These are phyloP conservation scores for Gymnogyps californianus DNA, from an alignment of 2,113 vertebrate genomes.

Conservation along the genomic window DNA sequence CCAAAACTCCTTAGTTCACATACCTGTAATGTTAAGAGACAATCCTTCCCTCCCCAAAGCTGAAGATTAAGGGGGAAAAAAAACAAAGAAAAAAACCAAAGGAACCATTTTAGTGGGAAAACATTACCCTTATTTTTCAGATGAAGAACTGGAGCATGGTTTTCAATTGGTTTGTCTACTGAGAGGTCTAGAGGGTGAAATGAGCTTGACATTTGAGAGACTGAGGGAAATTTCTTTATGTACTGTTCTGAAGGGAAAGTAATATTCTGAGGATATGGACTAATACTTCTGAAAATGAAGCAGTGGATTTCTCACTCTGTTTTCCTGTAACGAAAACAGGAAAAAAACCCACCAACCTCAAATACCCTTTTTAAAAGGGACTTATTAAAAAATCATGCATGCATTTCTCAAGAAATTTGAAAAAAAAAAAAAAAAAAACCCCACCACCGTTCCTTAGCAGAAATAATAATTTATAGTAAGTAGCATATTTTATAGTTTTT, in stretches of 20 bases:
- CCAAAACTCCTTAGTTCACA: not conserved
- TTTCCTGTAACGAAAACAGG: not conserved
- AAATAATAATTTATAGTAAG: not conserved
- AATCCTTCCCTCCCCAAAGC: not conserved
- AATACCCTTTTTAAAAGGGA: not conserved
- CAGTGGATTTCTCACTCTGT: not conserved
- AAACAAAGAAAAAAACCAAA: not conserved
- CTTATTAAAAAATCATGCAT: not conserved
- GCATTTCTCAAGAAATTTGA: not conserved
- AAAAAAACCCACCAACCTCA: not conserved
- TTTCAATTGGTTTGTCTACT: not conserved
- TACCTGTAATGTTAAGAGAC: not conserved
- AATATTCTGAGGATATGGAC: not conserved
- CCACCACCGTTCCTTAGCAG: not conserved
- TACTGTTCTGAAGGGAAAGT: not conserved
- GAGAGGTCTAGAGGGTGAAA: not conserved
- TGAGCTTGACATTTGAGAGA: not conserved
- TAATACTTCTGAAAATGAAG: not conserved
- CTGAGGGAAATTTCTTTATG: not conserved
- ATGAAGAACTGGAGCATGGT: not conserved
- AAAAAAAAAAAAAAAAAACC: not conserved
- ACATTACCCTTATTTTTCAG: not conserved
- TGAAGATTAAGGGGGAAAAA: rapidly evolving
- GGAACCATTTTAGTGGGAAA: not conserved
- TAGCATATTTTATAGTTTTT: rapidly evolving